Conservation (phyloP, 2,888 invertebrate genomes). For the Ochropacha duplaris region DNA sequence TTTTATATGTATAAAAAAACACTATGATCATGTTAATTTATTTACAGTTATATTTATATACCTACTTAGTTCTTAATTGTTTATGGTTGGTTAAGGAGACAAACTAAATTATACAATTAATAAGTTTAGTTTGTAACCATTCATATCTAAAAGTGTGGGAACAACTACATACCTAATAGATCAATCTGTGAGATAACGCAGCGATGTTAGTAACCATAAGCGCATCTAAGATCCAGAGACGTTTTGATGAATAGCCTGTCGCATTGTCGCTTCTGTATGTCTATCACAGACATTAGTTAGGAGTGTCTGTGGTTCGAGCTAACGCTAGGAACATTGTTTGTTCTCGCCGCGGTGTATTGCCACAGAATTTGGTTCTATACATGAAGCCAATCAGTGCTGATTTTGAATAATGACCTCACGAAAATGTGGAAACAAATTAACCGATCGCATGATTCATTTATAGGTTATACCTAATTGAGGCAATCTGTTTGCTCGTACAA, state of each 20-base stretch:
- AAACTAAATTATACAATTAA: too few species aligned
- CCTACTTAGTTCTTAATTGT: too few species aligned
- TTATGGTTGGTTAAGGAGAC: too few species aligned
- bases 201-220: slow-evolving; percentile 38
- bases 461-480: slow-evolving; percentile 46
- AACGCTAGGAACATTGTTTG: slow-evolving; percentile 15
- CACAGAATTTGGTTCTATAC: slow-evolving; percentile 9
- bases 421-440: slow-evolving; percentile 35
- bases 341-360: slow-evolving; percentile 21
- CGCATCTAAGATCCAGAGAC: slow-evolving; percentile 41
- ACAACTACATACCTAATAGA: slow-evolving; percentile 37
- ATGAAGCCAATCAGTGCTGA: slow-evolving; percentile 28
- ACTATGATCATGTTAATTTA: too few species aligned
- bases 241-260: slow-evolving; percentile 70
- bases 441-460: slow-evolving; percentile 44
- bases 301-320: slow-evolving; percentile 12
- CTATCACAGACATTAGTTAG: slow-evolving; percentile 40
- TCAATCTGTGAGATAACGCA: slow-evolving; percentile 52
- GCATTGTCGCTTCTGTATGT: slow-evolving; percentile 59
- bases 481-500: slow-evolving; percentile 46
- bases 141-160: slow-evolving; percentile 16
- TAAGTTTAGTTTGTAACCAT: too few species aligned
- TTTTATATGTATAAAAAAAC: background rate
- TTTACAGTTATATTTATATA: too few species aligned
- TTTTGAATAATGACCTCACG: slow-evolving; percentile 39